Evolutionary conservation across 2,888 invertebrate species (phyloP), one percentile per base, ranked within the genome.

Genomic region (Andrena chrysosceles): DNA sequence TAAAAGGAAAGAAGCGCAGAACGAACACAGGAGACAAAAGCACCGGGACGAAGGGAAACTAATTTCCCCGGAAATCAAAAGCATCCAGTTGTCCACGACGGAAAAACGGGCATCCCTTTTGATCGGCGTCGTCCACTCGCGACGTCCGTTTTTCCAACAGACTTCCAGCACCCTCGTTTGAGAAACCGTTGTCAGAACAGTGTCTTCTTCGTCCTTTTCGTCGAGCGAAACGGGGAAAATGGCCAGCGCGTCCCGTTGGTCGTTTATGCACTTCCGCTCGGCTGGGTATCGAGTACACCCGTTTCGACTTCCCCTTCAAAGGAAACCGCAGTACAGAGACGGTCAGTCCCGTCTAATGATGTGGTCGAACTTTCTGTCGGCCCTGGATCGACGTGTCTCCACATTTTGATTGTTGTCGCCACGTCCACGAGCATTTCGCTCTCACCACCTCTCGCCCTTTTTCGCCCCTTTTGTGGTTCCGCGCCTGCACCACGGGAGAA

Each of bases 271-370:
- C 91, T 93, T 93, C 93, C 93, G 91, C 91, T 89, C 85, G 89
- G 92, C 87, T 91, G 91, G 89, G 86, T 92, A 91, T 81, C 77
- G 84, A 71, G 81, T 64, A 72, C 74, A 74, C 81, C 68, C 78
- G 85, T 85, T 82, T 80, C 77, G 76, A 73, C 76, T 77, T 75
- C 78, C 23, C 77, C 90, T 86, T 93, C 93, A 93, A 93, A 93
- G 93, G 93, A 92, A 93, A 93, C 93, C 93, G 82, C 92, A 92
- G 83, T 81, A 85, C 81, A 85, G 79, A 91, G 87, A 88, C 87
- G 88, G 89, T 90, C 90, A 89, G 90, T 87, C 83, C 87, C 83
- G 82, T 92, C 90, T 93, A 93, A 93, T 91, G 93, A 93, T 93
- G 93, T 90, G 93, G 93, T 91, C 85, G 85, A 89, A 90, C 87